These are phyloP conservation scores for Dicaeum eximium DNA, from an alignment of 2,113 vertebrate genomes.

Conservation along the genomic window DNA sequence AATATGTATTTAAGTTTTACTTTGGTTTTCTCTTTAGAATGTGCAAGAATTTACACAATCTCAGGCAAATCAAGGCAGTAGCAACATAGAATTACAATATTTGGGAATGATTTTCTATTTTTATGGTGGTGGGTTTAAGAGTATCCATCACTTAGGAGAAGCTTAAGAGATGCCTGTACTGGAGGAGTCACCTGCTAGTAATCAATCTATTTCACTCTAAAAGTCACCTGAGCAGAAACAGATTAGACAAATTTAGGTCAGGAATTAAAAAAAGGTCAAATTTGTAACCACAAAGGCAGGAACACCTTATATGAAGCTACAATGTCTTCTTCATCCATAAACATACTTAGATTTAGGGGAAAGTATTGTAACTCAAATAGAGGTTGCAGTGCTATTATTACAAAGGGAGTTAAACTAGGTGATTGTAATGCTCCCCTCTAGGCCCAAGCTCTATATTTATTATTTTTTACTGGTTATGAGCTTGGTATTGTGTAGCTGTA, in stretches of 20 bases:
- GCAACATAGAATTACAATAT: not conserved
- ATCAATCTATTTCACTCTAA: not conserved
- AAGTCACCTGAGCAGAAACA: not conserved
- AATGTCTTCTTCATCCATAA: not conserved
- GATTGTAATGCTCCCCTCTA: not conserved
- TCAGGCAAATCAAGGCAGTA: not conserved
- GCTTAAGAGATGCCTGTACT: not conserved
- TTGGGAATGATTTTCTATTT: not conserved
- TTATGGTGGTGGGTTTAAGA: not conserved
- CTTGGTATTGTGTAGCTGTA: not conserved
- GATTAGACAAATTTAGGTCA: not conserved
- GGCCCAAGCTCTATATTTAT: not conserved
- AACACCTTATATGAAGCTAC: not conserved
- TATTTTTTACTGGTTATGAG: not conserved
- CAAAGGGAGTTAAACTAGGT: not conserved
- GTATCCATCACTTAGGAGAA: not conserved
- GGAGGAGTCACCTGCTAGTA: not conserved
- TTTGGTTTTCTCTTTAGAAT: not conserved
- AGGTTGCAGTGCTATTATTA: not conserved
- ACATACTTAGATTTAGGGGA: not conserved
- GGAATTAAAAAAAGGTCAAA: not conserved
- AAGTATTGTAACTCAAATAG: not conserved
- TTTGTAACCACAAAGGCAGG: not conserved
- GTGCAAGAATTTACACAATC: rapidly evolving
- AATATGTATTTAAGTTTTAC: not conserved